Conservation (phyloP, 2,797 vertebrate species). For the Hydrocynus forskahlii region DNA sequence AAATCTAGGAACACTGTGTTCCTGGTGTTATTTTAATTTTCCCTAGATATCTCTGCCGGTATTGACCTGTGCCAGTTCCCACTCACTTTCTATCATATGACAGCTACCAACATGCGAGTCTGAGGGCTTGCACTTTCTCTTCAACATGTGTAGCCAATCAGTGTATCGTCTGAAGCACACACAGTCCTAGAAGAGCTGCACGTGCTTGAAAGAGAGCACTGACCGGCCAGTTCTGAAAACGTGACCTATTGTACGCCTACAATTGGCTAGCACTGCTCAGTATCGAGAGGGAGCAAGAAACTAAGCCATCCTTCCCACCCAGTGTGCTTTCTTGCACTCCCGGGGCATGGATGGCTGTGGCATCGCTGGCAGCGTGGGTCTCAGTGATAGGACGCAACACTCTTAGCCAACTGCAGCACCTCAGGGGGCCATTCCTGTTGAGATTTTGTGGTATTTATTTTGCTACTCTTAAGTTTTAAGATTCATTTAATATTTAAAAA, state of each 20-base stretch:
- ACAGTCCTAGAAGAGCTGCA: neutral
- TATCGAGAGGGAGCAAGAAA: neutral
- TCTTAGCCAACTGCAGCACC: conserved; percentile 3
- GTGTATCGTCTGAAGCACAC: neutral
- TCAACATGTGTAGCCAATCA: neutral
- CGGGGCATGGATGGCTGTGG: neutral
- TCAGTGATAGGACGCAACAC: neutral
- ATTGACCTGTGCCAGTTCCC: neutral
- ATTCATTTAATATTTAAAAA: neutral
- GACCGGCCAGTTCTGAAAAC: neutral
- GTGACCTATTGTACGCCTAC: neutral
- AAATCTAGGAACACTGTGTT: neutral
- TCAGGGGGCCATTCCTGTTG: neutral
- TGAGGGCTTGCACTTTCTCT: neutral
- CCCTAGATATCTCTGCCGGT: neutral
- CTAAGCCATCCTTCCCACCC: neutral
- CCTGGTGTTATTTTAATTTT: neutral
- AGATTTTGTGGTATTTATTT: neutral
- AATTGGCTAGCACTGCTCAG: neutral
- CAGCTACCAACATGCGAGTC: neutral
- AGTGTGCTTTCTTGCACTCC: neutral
- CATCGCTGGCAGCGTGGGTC: neutral
- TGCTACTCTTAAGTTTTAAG: neutral
- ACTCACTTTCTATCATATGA: neutral
- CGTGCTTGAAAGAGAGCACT: neutral